Percentiles rank a stretch among this genome's conserved stretches.
These are phyloP conservation scores for Sesamia inferens DNA, from an alignment of 2,888 invertebrate genomes.

Conservation along the genomic window DNA sequence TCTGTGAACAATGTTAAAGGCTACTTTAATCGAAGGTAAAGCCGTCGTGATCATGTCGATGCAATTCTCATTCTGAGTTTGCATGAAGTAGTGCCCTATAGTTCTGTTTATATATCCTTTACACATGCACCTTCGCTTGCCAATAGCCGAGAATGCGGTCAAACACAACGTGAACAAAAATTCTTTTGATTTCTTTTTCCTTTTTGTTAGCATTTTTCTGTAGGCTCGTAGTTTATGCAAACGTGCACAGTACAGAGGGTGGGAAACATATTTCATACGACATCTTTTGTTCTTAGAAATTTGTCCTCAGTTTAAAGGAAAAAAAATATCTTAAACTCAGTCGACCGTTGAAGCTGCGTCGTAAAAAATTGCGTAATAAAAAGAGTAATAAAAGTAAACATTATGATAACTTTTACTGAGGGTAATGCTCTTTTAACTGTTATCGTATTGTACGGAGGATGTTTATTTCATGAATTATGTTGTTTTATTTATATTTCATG, in stretches of 20 bases:
- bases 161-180: constrained; percentile 28
- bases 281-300: constrained; percentile 38
- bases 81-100: constrained; percentile 4
- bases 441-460: constrained; percentile 57
- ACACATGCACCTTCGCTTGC: constrained; percentile 19
- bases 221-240: neutral
- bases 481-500: constrained; percentile 50
- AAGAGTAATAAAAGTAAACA: constrained; percentile 72
- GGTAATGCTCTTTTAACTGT: constrained; percentile 65
- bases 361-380: constrained; percentile 70
- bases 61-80: neutral
- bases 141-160: neutral
- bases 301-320: constrained; percentile 59
- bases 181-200: neutral
- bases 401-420: constrained; percentile 71
- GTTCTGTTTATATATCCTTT: neutral
- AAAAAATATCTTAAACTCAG: constrained; percentile 61
- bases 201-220: neutral
- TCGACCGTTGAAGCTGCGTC: constrained; percentile 55
- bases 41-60: neutral
- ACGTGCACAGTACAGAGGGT: neutral
- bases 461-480: constrained; percentile 61
- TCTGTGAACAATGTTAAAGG: constrained; percentile 14
- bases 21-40: neutral
- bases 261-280: neutral